Conservation (phyloP, 1,140 invertebrate genomes). For the Mizuhopecten yessoensis region DNA sequence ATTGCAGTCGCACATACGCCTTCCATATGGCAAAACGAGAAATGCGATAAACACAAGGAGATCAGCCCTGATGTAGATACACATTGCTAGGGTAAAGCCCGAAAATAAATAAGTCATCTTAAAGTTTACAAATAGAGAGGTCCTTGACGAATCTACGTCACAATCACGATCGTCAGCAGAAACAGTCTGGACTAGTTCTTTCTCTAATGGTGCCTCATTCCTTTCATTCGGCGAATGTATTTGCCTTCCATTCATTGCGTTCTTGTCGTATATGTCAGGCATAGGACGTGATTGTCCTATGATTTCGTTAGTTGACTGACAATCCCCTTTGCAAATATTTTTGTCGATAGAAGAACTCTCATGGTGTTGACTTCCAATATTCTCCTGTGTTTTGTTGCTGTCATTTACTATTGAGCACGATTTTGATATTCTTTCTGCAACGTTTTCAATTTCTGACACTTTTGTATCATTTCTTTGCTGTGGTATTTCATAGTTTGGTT, state of each 20-base stretch:
- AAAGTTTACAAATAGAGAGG: too few relatives aligned
- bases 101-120: constrained; percentile 21
- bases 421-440: neutral
- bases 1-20: neutral
- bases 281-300: neutral
- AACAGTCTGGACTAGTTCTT: neutral
- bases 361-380: neutral
- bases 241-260: neutral
- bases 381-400: neutral
- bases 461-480: neutral
- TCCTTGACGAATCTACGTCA: neutral
- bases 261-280: neutral
- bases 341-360: neutral
- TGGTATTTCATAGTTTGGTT: neutral
- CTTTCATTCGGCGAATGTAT: neutral
- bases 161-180: neutral
- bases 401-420: neutral
- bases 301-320: neutral
- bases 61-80: constrained; percentile 74
- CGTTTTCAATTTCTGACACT: neutral
- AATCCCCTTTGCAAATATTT: neutral
- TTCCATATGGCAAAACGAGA: constrained; percentile 33
- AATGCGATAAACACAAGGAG: constrained; percentile 41
- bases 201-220: neutral
- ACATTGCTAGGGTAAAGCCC: constrained; percentile 66